These are phyloP conservation scores for Tringa solitaria DNA, from an alignment of 2,113 vertebrate genomes.

Conservation along the genomic window DNA sequence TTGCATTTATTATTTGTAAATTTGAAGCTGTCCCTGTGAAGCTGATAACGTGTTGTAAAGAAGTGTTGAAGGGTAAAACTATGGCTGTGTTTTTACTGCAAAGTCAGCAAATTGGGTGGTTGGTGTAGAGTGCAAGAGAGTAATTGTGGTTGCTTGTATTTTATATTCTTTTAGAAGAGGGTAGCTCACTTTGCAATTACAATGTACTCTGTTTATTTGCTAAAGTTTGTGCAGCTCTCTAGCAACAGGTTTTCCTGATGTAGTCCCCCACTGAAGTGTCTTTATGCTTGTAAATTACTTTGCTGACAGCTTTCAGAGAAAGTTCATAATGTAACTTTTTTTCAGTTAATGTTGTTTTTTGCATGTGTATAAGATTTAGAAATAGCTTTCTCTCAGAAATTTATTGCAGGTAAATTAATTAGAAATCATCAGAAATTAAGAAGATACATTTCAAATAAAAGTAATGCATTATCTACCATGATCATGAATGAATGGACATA, in stretches of 20 bases:
- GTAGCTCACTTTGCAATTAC: not conserved
- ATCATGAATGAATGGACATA: not conserved
- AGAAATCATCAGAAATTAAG: not conserved
- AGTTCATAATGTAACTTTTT: not conserved
- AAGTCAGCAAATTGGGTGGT: not conserved
- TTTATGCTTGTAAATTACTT: not conserved
- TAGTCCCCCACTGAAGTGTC: not conserved
- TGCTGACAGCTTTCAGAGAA: not conserved
- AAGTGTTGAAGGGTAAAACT: not conserved
- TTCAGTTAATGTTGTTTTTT: not conserved
- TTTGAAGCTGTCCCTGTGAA: not conserved
- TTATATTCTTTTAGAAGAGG: not conserved
- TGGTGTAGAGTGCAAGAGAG: not conserved
- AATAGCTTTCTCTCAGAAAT: not conserved
- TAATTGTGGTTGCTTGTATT: not conserved
- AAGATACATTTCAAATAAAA: not conserved
- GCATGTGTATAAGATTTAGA: not conserved
- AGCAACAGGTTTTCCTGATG: not conserved
- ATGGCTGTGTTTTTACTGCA: not conserved
- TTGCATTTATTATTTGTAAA: not conserved
- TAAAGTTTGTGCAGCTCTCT: not conserved
- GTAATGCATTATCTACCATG: not conserved
- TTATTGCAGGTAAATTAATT: not conserved
- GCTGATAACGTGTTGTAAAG: not conserved
- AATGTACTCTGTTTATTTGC: not conserved